Base-by-base conservation (phyloP, 2,888 invertebrate genomes). In the Parnassius glacialis region DNA sequence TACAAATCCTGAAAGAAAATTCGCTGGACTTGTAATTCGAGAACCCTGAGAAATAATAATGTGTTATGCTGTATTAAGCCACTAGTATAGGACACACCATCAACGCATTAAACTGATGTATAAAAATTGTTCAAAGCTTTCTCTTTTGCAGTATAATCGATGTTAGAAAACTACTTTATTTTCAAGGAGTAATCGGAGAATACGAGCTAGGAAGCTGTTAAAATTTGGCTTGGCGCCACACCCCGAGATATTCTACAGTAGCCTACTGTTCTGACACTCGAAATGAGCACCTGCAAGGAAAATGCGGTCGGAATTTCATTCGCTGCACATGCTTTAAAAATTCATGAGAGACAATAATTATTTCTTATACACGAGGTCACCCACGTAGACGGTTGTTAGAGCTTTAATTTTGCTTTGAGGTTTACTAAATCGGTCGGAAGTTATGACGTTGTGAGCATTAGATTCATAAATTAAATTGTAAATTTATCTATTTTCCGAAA, bases 151-250 rank as follows among this genome's bases (percentile, higher is more conserved):
- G 59, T 52, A n/a, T 25, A 48, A 44, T 47, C 55, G 59, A 59
- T 63, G 55, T 63, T 63, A 63, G 62, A 59, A 55, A 63, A 63
- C 52, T 56, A 63, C 52, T 62, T 63, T 59, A 59, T 64, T 73
- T 74, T 64, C 68, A 62, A 62, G 62, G 64, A 69, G 65, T 70
- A 71, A 73, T 71, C 64, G 70, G 66, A 64, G 67, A 67, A 59
- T 64, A 68, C 62, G 64, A 70, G 70, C 65, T 55, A 67, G 68
- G 55, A 47, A 59, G 62, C 59, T 59, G 73, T 74, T 71, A 73
- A 72, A 79, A 75, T 79, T 79, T 84, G 82, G 83, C 84, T 65
- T 69, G 57, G 65, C 58, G 76, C 80, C 82, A 78, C 70, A 68
- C 67, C 70, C 70, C 71, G 69, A 67, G 68, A 69, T 72, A 66